Evolutionary conservation across 2,113 vertebrate species (phyloP).

Genomic region (Myiagra hebetior): DNA sequence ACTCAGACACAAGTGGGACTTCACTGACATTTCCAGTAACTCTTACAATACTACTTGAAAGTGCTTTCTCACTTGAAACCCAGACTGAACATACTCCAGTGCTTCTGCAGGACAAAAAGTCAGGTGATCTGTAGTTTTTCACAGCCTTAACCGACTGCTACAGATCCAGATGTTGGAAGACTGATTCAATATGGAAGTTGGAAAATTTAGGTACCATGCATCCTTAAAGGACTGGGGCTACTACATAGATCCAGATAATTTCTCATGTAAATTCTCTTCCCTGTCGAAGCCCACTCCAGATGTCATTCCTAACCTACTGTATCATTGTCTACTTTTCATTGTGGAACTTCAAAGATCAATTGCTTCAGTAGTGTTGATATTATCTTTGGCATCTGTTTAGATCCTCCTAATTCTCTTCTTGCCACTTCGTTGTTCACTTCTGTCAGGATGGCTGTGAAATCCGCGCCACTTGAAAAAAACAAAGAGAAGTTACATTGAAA

Average conservation of each 20-base stretch:
- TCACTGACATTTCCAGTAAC: background rate
- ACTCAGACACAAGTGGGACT: background rate
- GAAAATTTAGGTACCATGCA: background rate
- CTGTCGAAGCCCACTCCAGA: background rate
- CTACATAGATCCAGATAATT: background rate
- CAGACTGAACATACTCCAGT: background rate
- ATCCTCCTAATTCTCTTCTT: background rate
- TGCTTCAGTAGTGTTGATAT: conserved; percentile 24
- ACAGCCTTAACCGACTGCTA: background rate
- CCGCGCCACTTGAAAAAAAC: background rate
- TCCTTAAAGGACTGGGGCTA: background rate
- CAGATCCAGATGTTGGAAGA: background rate
- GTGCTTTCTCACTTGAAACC: background rate
- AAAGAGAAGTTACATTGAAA: background rate
- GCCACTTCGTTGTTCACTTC: conserved; percentile 42
- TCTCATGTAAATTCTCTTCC: background rate
- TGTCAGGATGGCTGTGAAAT: conserved; percentile 31
- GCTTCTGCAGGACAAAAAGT: background rate
- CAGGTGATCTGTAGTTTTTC: background rate
- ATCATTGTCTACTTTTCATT: background rate
- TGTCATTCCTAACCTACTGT: background rate
- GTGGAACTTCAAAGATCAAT: conserved; percentile 29
- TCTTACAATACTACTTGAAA: background rate
- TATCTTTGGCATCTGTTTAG: conserved; percentile 54
- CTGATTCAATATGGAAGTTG: background rate